phyloP scores from a whole-genome alignment of 2,797 vertebrate species.

The Epinephelus malabaricus region DNA sequence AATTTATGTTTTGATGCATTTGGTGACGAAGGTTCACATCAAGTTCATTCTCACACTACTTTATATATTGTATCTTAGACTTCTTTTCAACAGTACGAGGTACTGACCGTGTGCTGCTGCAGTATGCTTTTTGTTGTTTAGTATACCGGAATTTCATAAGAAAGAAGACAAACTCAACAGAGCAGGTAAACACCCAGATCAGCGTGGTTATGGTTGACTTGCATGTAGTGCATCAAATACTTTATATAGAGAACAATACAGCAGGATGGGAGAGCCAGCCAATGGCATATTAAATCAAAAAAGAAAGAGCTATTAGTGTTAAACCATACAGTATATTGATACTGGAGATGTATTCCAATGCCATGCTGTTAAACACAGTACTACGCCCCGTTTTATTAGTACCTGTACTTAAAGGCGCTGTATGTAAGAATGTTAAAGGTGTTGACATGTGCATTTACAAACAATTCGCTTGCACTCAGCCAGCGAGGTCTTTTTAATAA shows the following conservation, averaged over 20 bases:
- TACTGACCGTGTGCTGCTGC: background rate
- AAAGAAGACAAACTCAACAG: background rate
- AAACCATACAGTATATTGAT: no score
- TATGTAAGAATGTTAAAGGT: no score
- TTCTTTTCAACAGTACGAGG: background rate
- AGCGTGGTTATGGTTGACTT: background rate
- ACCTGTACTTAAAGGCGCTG: no score
- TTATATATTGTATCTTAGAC: background rate
- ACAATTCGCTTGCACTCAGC: no score
- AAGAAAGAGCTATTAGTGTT: no score
- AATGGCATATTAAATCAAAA: no score
- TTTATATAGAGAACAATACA: background rate
- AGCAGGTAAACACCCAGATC: background rate
- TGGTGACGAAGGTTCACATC: conserved; percentile 5
- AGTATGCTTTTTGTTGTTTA: background rate
- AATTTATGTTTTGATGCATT: conserved; percentile 15
- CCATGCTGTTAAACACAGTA: no score
- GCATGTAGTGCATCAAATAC: background rate
- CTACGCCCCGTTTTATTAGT: no score
- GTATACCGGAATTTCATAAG: background rate
- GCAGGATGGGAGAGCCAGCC: background rate
- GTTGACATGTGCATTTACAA: no score
- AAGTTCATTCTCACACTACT: background rate
- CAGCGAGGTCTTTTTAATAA: no score
- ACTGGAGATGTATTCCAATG: no score